Percentiles rank a stretch among this genome's conserved stretches.
phyloP scores from a whole-genome alignment of 1,140 invertebrate species.

The Cydia pomonella region DNA sequence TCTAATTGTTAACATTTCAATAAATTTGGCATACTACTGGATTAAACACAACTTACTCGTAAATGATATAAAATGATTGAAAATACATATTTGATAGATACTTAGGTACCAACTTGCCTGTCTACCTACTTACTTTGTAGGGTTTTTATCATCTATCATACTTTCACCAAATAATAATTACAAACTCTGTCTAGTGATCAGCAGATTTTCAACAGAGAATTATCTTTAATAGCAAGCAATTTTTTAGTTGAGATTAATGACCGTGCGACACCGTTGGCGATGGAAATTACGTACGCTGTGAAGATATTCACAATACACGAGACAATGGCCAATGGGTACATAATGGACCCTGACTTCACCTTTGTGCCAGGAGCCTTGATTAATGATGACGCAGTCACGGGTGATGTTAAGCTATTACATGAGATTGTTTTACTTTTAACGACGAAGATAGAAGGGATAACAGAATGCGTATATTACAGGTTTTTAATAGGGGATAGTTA shows the following conservation, averaged over 20 bases:
- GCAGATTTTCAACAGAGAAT: background rate
- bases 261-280: constrained; percentile 16
- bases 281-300: constrained; percentile 21
- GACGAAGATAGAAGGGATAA: background rate
- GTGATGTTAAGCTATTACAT: background rate
- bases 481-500: too few relatives aligned
- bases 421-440: background rate
- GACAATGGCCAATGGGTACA: constrained; percentile 27
- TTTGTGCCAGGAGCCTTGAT: constrained; percentile 3
- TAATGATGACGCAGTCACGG: constrained; percentile 25
- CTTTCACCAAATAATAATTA: background rate
- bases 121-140: background rate
- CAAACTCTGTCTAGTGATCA: background rate
- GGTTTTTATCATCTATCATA: background rate
- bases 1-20: too few relatives aligned
- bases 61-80: too few relatives aligned
- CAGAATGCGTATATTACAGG: too few relatives aligned
- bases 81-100: too few relatives aligned
- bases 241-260: constrained; percentile 28
- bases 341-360: constrained; percentile 28
- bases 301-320: constrained; percentile 16
- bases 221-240: background rate
- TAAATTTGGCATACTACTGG: too few relatives aligned
- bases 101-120: background rate
- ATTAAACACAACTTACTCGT: too few relatives aligned